phyloP scores from a whole-genome alignment of 2,113 vertebrate species.

The Cyprinodon brontotheroides region DNA sequence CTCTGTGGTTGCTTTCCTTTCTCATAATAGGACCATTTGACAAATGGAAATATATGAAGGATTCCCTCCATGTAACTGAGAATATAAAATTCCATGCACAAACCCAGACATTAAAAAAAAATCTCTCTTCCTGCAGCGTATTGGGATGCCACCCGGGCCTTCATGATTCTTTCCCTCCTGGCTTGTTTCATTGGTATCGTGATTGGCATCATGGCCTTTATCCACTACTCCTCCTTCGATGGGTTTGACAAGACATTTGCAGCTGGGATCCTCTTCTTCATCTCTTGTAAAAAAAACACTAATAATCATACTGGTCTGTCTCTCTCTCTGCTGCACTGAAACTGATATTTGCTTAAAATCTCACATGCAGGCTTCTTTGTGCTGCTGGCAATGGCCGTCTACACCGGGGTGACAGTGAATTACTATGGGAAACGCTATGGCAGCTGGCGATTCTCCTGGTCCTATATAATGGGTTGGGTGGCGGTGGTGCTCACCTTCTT shows the following conservation, averaged over 20 bases:
- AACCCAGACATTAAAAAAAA: not conserved
- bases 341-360: not conserved
- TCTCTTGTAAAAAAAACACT: constrained; percentile 71
- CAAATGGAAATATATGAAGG: not conserved
- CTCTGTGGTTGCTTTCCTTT: not conserved
- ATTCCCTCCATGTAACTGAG: not conserved
- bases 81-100: not conserved
- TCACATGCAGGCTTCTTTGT: constrained; percentile 78
- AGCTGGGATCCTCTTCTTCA: constrained; percentile 83
- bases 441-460: constrained; percentile 84
- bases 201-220: constrained; percentile 82
- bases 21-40: not conserved
- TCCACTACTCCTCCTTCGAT: constrained; percentile 80
- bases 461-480: constrained; percentile 84
- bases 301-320: rapidly evolving
- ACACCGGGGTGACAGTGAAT: constrained; percentile 83
- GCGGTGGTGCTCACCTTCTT: constrained; percentile 83
- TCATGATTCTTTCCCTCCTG: constrained; percentile 83
- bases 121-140: constrained; percentile 64
- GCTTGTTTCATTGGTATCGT: constrained; percentile 82
- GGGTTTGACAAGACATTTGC: constrained; percentile 82
- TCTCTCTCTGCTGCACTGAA: not conserved
- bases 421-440: constrained; percentile 83
- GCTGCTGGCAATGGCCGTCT: constrained; percentile 83
- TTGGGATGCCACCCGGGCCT: constrained; percentile 82